Evolutionary conservation across 1,140 invertebrate genomes (phyloP), one percentile per base, ranked within the genome.

Genomic region (Anastatus disparis): DNA sequence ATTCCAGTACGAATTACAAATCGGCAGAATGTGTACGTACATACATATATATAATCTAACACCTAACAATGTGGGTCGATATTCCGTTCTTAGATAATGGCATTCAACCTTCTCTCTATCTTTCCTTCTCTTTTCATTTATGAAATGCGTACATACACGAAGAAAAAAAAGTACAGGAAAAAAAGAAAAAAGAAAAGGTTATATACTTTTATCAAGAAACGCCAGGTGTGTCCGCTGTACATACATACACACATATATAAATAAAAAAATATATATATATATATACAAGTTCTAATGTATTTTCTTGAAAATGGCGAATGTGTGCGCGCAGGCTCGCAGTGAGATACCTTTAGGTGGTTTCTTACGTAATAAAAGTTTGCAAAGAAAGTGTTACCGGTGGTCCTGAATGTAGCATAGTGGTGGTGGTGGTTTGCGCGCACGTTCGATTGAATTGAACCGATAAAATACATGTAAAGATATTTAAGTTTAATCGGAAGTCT

Each of bases 61-160:
- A n/a, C n/a, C n/a, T 29, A 22, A 22, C 35, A 15, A 65, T 55
- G 62, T 65, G 35, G 48, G 48, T 65, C 50, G 62, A 15, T 31
- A 55, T 65, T 40, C 62, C 48, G 22, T 29, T 52, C 46, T 27
- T 50, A 1, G 46, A 27, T 64, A 64, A 53, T 64, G 62, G 29
- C 48, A 50, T 27, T 63, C 44, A 48, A 63, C 7, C 59, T 27
- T 20, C 27, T 26, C 3, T 0, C n/a, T 63, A 26, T 48, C 9
- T 48, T 63, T 42, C 15, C 29, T 44, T 42, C 17, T 29, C 40
- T 31, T 29, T 4, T 3, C 48, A 24, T 26, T n/a, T n/a, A n/a
- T n/a, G n/a, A n/a, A n/a, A n/a, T n/a, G n/a, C n/a, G n/a, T n/a
- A n/a, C n/a, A n/a, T n/a, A n/a, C n/a, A n/a, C n/a, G n/a, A n/a